Evolutionary conservation across 2,113 vertebrate species (phyloP), one percentile per base, ranked within the genome.

Genomic region (Carassius gibelio): DNA sequence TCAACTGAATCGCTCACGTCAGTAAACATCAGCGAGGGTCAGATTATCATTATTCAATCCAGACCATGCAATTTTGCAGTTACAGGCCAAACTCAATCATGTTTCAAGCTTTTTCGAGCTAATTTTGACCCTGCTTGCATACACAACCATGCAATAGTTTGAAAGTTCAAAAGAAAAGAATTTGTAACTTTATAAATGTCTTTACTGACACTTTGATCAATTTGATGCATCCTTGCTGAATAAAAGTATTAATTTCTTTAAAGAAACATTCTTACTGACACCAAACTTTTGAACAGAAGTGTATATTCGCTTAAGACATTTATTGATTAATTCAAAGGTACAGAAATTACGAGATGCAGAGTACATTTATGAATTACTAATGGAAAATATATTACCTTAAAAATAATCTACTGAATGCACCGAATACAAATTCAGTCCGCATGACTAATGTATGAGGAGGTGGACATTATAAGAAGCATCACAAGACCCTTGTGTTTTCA

Each of bases 391-490:
- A 66, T 30, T 30, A 11, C 11, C n/a, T 30, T 66, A 11, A 68
- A 81, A 50, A 26, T 81, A 68, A 82, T 72, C n/a, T 38, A 50
- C 36, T 81, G 52, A 55, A 55, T 55, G 52, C n/a, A 2, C 23
- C 68, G 66, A 66, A 81, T 30, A n/a, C 17, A n/a, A 82, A 57
- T 34, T 17, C 21, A 50, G 42, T 82, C 80, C 57, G 66, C 26
- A 72, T 72, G 66, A 82, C 48, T 82, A 72, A 72, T 82, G 26
- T 19, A 81, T 30, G 23, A 68, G 42, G 48, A 71, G 66, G 55
- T 13, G 34, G 55, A 62, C 21, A 6, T 14, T n/a, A n/a, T 13
- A 79, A 23, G 76, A 61, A 61, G 75, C 19, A 72, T 57, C 34
- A 10, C 13, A 55, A 72, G 64, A 79, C 48, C 26, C 66, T n/a